Conservation (phyloP, 2,113 vertebrate genomes). For the Nothobranchius kuhntae region DNA sequence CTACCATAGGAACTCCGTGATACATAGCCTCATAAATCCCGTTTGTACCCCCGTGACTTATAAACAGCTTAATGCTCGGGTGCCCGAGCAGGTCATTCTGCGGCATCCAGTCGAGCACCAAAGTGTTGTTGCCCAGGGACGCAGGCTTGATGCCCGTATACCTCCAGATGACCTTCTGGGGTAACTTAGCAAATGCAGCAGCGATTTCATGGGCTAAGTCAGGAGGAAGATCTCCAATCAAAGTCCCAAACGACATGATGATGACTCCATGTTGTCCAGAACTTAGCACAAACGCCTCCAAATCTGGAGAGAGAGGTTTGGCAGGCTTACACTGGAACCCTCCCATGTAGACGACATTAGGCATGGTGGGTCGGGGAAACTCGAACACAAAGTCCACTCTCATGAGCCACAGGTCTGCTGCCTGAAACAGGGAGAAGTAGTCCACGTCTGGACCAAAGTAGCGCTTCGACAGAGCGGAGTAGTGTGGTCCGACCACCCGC, state of each 20-base stretch:
- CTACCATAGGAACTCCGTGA: conserved; percentile 74
- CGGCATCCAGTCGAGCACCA: conserved; percentile 74
- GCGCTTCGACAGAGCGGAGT: conserved; percentile 31
- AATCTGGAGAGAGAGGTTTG: conserved; percentile 67
- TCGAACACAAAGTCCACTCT: conserved; percentile 82
- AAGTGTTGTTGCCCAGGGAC: conserved; percentile 72
- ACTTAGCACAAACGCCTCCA: conserved; percentile 76
- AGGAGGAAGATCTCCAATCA: conserved; percentile 62
- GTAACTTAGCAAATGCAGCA: conserved; percentile 69
- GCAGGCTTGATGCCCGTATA: conserved; percentile 58
- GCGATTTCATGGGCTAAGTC: conserved; percentile 67
- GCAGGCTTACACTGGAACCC: conserved; percentile 80
- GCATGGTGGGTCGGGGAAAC: conserved; percentile 82
- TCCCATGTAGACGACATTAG: conserved; percentile 79
- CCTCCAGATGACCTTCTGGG: conserved; percentile 78
- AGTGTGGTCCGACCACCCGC: conserved; percentile 43
- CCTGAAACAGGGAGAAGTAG: conserved; percentile 64
- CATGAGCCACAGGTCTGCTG: conserved; percentile 81
- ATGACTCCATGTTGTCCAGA: conserved; percentile 77
- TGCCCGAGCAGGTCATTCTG: conserved; percentile 78
- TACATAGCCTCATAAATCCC: conserved; percentile 77
- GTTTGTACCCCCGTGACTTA: conserved; percentile 77
- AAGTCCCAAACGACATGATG: conserved; percentile 77
- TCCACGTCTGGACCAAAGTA: conserved; percentile 68
- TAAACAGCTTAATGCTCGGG: conserved; percentile 67